phyloP scores from a whole-genome alignment of 2,113 vertebrate species.

The Nyctibius bracteatus region DNA sequence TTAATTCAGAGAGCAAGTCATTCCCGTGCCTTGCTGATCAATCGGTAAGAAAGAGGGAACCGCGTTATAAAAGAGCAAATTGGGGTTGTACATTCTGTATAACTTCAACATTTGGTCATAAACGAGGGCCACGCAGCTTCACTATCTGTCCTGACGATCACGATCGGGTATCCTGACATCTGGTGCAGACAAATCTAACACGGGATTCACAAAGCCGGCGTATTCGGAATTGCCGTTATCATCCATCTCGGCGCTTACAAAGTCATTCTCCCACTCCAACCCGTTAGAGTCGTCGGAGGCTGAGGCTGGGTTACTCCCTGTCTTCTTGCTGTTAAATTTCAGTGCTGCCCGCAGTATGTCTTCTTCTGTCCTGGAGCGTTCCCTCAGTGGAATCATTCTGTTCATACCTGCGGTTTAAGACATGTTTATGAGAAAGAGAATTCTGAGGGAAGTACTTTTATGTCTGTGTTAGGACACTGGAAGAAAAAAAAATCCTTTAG shows the following conservation, averaged over 20 bases:
- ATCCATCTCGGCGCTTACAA: constrained; percentile 86
- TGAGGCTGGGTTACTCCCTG: constrained; percentile 83
- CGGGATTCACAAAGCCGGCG: constrained; percentile 91
- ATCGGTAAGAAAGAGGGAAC: not conserved
- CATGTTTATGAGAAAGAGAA: fast-evolving
- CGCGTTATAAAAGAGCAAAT: not conserved
- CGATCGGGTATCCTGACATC: constrained; percentile 35
- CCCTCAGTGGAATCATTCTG: constrained; percentile 84
- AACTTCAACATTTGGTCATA: constrained; percentile 32
- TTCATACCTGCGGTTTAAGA: constrained; percentile 83
- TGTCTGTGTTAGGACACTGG: fast-evolving
- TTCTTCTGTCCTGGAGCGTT: constrained; percentile 93
- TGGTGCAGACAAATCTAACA: constrained; percentile 80
- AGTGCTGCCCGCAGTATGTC: constrained; percentile 92
- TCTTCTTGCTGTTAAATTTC: constrained; percentile 69
- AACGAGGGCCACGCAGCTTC: not conserved
- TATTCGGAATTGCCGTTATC: constrained; percentile 87
- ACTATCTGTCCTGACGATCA: constrained; percentile 81
- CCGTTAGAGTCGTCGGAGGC: constrained; percentile 91
- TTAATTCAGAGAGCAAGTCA: constrained; percentile 1
- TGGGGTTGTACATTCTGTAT: not conserved
- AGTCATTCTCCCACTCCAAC: constrained; percentile 97
- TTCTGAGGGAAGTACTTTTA: not conserved
- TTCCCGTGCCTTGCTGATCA: not conserved
- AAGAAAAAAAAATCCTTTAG: not conserved